Evolutionary conservation across 2,888 invertebrate genomes (phyloP).

Genomic region (Labia minor): DNA sequence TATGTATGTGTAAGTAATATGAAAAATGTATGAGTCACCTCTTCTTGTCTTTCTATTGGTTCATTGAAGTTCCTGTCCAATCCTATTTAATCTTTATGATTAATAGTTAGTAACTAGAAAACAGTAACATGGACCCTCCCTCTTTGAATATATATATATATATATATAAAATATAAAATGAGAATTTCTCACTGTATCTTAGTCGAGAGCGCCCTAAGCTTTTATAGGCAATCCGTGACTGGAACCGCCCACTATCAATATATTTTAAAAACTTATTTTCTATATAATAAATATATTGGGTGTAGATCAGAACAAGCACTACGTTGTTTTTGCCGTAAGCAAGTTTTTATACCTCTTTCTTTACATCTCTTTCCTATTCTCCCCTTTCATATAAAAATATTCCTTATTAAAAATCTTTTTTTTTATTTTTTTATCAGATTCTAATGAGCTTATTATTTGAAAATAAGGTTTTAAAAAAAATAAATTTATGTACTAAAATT

Average conservation of each 20-base stretch:
- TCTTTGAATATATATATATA: not conserved
- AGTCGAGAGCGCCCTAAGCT: not conserved
- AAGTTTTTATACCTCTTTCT: not conserved
- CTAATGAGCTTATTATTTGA: too few relatives aligned
- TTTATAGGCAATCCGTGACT: constrained; percentile 7
- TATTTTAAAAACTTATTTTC: constrained; percentile 1
- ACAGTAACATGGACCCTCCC: not conserved
- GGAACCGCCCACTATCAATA: not conserved
- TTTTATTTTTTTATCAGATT: too few relatives aligned
- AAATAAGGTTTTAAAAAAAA: too few relatives aligned
- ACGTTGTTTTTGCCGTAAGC: not conserved
- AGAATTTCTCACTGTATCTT: not conserved
- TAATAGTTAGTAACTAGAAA: not conserved
- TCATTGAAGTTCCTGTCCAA: not conserved
- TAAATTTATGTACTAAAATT: too few relatives aligned
- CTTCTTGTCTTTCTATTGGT: too few relatives aligned
- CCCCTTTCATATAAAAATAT: too few relatives aligned
- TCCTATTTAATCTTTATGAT: constrained; percentile 7
- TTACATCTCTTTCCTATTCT: not conserved
- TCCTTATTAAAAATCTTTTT: too few relatives aligned
- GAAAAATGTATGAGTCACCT: too few relatives aligned
- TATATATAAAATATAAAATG: not conserved
- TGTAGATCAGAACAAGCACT: not conserved
- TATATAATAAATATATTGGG: constrained; percentile 13
- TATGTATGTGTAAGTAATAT: too few relatives aligned